phyloP scores from a whole-genome alignment of 2,113 vertebrate genomes.

The Drymodes brunneopygia region DNA sequence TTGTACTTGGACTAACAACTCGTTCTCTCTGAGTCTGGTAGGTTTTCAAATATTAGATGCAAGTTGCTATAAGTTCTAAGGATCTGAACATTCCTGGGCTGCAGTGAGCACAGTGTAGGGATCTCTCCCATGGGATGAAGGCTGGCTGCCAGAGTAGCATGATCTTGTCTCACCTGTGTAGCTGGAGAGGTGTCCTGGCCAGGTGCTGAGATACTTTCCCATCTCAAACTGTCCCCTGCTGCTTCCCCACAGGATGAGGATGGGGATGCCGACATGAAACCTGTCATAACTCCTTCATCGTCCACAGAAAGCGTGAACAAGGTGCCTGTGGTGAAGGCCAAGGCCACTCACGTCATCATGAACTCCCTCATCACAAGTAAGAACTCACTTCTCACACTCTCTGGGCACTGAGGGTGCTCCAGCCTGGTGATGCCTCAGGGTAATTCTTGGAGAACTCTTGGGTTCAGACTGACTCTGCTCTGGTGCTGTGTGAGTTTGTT shows the following conservation, averaged over 20 bases:
- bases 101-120: rapidly evolving
- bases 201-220: not conserved
- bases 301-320: conserved; percentile 63
- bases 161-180: not conserved
- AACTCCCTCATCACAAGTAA: conserved; percentile 92
- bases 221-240: not conserved
- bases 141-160: not conserved
- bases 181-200: not conserved
- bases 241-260: conserved; percentile 78
- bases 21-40: not conserved
- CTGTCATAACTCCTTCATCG: conserved; percentile 34
- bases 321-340: conserved; percentile 88
- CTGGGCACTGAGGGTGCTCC: not conserved
- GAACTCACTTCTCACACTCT: conserved; percentile 1
- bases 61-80: not conserved
- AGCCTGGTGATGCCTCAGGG: not conserved
- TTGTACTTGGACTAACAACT: not conserved
- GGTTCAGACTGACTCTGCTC: not conserved
- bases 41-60: not conserved
- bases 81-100: not conserved
- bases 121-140: not conserved
- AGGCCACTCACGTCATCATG: conserved; percentile 90
- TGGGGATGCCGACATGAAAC: conserved; percentile 48
- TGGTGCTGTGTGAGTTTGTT: not conserved
- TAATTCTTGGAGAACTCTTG: not conserved